Percentiles rank a stretch among this genome's conserved stretches.
These are phyloP conservation scores for Temnothorax longispinosus DNA, from an alignment of 1,140 invertebrate species.

Conservation along the genomic window DNA sequence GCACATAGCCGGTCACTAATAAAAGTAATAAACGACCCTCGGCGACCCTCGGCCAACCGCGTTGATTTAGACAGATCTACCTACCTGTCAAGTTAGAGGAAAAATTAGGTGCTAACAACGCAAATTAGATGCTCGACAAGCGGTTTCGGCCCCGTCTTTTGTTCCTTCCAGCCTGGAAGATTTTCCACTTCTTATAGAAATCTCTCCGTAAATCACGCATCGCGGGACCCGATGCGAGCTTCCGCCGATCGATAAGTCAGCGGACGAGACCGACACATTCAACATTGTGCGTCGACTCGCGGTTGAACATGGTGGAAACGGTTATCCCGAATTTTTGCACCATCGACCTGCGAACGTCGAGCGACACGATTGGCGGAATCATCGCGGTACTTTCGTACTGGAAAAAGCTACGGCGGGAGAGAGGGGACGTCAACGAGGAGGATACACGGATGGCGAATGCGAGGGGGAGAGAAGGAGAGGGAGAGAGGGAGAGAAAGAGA, in stretches of 20 bases:
- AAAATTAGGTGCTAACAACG: conserved; percentile 18
- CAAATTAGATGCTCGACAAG: conserved; percentile 17
- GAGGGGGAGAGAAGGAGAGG: background rate
- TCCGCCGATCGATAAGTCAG: conserved; percentile 55
- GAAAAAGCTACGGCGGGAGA: conserved; percentile 40
- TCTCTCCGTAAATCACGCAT: conserved; percentile 33
- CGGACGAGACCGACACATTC: conserved; percentile 49
- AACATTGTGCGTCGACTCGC: conserved; percentile 59
- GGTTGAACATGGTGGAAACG: conserved; percentile 57
- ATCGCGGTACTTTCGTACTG: conserved; percentile 57
- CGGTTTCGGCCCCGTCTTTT: background rate
- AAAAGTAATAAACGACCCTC: conserved; percentile 1
- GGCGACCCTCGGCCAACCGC: background rate
- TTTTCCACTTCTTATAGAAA: conserved; percentile 12
- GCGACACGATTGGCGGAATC: conserved; percentile 61
- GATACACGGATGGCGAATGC: conserved; percentile 43
- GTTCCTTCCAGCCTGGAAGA: background rate
- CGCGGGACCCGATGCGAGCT: conserved; percentile 20
- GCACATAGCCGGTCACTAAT: background rate
- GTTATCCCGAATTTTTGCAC: conserved; percentile 61
- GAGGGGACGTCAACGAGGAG: conserved; percentile 38
- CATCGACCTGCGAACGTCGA: conserved; percentile 56
- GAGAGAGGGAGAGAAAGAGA: background rate
- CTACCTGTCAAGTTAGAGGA: background rate
- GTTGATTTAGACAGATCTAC: conserved; percentile 8